Evolutionary conservation across 2,113 vertebrate genomes (phyloP), one percentile per base, ranked within the genome.

Genomic region (Notiomystis cincta): DNA sequence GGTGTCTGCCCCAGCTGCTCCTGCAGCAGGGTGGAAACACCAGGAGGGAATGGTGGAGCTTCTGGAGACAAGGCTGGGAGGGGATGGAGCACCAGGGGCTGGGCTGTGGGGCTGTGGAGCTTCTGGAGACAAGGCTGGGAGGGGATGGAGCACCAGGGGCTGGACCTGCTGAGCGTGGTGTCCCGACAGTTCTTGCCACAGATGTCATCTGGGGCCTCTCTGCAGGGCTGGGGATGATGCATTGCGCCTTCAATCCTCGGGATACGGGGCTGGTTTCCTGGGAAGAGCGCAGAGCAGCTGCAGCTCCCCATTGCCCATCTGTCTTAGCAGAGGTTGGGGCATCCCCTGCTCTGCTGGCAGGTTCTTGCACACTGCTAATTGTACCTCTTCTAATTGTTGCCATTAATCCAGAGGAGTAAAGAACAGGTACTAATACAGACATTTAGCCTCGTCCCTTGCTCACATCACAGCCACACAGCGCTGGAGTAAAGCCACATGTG

Each of bases 21-120:
- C 73, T 75, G 54, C 33, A 17, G 56, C 7, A 7, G 48, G 16
- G 6, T 38, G 48, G 66, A 73, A 38, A 27, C 31, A 1, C 1
- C 0, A 0, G 13, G 7, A 66, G 51, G 38, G 38, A 82, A 70
- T 0, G 0, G 1, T 4, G 16, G 8, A 2, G 4, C 0, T 54
- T 82, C 70, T 24, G 62, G 57, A 61, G 38, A 18, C 2, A 12
- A 62, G 40, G 62, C 13, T n/a, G 60, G 50, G n/a, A 28, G 50
- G 61, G 50, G 57, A 20, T 10, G 51, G 44, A 87, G 67, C 53
- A 31, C 47, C 71, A 79, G 60, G 76, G 76, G 76, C 66, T 40
- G 57, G 66, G n/a, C n/a, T n/a, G n/a, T n/a, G n/a, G n/a, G n/a
- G n/a, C n/a, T n/a, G 1, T 4, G 16, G 8, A 2, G 4, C 0